These are phyloP conservation scores for Nyctereutes procyonoides DNA, from an alignment of 2,113 vertebrate species.

Conservation along the genomic window DNA sequence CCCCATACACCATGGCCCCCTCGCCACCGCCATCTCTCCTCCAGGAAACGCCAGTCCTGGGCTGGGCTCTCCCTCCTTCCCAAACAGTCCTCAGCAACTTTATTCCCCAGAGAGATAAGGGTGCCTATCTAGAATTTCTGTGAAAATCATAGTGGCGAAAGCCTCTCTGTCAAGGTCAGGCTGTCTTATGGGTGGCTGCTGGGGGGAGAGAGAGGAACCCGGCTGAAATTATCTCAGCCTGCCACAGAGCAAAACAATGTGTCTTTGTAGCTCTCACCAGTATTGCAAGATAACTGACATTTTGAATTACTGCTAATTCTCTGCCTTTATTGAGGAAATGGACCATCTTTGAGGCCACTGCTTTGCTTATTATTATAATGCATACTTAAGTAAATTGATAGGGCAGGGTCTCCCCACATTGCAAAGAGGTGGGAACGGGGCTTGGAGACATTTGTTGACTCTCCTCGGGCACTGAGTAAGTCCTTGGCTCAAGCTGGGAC, in stretches of 20 bases:
- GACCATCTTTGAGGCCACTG: not conserved
- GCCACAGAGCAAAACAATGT: constrained; percentile 1
- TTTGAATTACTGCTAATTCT: not conserved
- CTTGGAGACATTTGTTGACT: not conserved
- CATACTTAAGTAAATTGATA: not conserved
- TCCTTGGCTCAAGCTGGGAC: not conserved
- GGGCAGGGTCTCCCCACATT: not conserved
- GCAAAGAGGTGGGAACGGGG: not conserved
- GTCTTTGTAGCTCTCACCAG: not conserved
- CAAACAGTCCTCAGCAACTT: constrained; percentile 5
- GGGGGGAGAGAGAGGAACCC: not conserved
- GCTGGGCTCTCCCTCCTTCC: not conserved
- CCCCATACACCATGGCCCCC: rapidly evolving
- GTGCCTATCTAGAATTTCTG: constrained; percentile 37
- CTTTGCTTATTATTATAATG: not conserved
- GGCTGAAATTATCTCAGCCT: not conserved
- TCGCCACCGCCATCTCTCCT: not conserved
- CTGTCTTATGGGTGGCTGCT: not conserved
- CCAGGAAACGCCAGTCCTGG: not conserved
- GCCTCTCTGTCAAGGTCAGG: constrained; percentile 36
- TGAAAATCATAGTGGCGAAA: constrained; percentile 17
- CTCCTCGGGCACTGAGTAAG: not conserved
- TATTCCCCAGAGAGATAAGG: constrained; percentile 67
- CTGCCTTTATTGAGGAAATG: not conserved
- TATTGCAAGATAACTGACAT: not conserved